Evolutionary conservation across 2,113 vertebrate genomes (phyloP).

Genomic region (Bothrops jararaca): DNA sequence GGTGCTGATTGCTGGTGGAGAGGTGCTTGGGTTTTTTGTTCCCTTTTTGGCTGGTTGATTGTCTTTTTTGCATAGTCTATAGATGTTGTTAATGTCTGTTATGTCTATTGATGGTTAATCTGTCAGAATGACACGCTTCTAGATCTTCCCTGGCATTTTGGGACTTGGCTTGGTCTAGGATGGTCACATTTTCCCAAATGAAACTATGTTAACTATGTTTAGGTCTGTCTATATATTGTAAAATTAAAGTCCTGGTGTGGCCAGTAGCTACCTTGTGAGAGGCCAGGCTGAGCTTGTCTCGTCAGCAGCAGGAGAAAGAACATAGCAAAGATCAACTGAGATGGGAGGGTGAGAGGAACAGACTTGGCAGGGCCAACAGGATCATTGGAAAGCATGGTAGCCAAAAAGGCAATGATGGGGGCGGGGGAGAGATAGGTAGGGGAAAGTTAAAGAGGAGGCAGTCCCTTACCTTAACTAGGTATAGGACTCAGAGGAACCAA

Average conservation of each 20-base stretch:
- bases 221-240: not conserved
- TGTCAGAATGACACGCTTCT: not conserved
- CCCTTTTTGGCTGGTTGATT: not conserved
- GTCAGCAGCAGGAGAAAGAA: not conserved
- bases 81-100: not conserved
- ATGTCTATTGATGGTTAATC: not conserved
- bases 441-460: not conserved
- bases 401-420: not conserved
- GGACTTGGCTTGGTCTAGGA: not conserved
- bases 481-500: not conserved
- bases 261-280: not conserved
- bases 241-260: not conserved
- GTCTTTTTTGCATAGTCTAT: not conserved
- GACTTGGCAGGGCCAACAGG: not conserved
- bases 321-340: not conserved
- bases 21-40: not conserved
- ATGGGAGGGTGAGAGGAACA: not conserved
- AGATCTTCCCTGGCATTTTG: not conserved
- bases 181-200: not conserved
- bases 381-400: not conserved
- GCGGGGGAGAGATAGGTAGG: not conserved
- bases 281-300: not conserved
- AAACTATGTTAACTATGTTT: not conserved
- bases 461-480: not conserved
- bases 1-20: not conserved